Base-by-base conservation (phyloP, 2,888 invertebrate genomes). In the Luperina nickerlii region DNA sequence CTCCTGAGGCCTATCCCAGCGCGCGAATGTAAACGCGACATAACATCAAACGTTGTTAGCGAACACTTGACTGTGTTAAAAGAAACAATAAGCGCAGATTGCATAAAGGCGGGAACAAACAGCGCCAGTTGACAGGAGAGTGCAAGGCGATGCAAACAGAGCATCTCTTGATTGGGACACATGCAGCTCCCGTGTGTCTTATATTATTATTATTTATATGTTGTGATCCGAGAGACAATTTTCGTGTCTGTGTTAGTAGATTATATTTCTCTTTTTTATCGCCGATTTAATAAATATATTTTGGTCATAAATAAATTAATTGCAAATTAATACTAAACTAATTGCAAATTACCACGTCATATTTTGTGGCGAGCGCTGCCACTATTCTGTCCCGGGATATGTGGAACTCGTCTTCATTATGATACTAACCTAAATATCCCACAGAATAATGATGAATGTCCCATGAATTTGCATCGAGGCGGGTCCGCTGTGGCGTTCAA, bases 81-180 rank as follows among this genome's bases (percentile, higher is more conserved):
- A 57, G 72, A 62, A 62, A 86, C 78, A 77, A 76, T 79, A 76
- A 77, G 54, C 42, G 13, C 74, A 63, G 76, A 83, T 85, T 85
- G 86, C 76, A 60, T 79, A 82, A 85, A 78, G 85, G 68, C 65
- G 51, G 63, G 62, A 69, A 54, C 75, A 73, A 76, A 79, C 69
- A 76, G 62, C 82, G 45, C 51, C 45, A 60, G 57, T 51, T 24
- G 74, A 24, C 62, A 27, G 48, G 24, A 7, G 51, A 70, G 66
- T 54, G 82, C 45, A 48, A 8, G n/a, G 45, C 45, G 69, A 18
- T 51, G 74, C 57, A 42, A n/a, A 74, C 45, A 24, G 67, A 57
- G 63, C 48, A 48, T 24, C 54, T 8, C 48, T 24, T 67, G 70
- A 83, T n/a, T 63, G 38, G 20, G n/a, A 27, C 32, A 42, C 62